Conservation (phyloP, 2,888 invertebrate genomes). For the Clepsis dumicolana region DNA sequence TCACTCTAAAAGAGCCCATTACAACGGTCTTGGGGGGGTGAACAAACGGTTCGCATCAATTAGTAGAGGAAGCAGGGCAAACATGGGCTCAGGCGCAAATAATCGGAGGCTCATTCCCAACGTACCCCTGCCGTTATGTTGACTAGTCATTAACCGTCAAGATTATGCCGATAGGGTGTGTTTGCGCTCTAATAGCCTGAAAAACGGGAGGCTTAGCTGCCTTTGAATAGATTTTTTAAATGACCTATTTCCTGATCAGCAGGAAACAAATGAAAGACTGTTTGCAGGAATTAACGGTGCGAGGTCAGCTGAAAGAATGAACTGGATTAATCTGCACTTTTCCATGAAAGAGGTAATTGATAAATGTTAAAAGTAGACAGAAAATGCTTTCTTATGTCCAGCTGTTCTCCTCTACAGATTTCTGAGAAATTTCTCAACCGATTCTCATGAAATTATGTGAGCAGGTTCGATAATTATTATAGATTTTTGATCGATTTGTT, state of each 20-base stretch:
- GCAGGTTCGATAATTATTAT: too few species aligned
- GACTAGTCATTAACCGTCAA: conserved; percentile 48
- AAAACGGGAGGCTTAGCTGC: neutral
- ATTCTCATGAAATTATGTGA: too few species aligned
- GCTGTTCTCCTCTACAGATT: too few species aligned
- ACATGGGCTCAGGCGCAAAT: conserved; percentile 46
- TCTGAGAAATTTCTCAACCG: too few species aligned
- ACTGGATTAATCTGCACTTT: too few species aligned
- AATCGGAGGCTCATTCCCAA: conserved; percentile 41
- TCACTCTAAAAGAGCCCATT: conserved; percentile 48
- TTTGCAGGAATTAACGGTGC: too few species aligned
- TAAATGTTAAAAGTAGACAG: too few species aligned
- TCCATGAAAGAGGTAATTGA: too few species aligned
- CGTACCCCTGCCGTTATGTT: conserved; percentile 41
- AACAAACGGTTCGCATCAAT: conserved; percentile 47
- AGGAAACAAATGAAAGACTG: neutral
- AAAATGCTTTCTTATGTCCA: too few species aligned
- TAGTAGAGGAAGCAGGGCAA: conserved; percentile 46
- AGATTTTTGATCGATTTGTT: too few species aligned
- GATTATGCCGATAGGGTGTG: conserved; percentile 34
- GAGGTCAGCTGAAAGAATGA: too few species aligned
- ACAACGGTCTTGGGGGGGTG: conserved; percentile 43
- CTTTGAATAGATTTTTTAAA: neutral
- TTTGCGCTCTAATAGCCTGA: conserved; percentile 17
- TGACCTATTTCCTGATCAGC: neutral